These are phyloP conservation scores for Hydrochoerus hydrochaeris DNA, from an alignment of 2,113 vertebrate species.

Conservation along the genomic window DNA sequence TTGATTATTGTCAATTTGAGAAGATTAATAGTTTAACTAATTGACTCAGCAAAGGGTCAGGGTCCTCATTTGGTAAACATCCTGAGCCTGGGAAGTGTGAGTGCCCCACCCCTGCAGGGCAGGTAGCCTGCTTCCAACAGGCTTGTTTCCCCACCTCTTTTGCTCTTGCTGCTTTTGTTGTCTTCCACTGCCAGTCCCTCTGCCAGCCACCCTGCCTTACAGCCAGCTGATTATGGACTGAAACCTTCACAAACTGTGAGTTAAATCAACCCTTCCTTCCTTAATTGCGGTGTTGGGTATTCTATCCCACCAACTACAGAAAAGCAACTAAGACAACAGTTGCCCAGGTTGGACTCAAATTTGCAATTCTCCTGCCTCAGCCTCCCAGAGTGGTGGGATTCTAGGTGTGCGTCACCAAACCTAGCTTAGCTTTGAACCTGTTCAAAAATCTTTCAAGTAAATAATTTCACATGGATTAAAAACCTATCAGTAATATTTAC, in stretches of 20 bases:
- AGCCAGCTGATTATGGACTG: not conserved
- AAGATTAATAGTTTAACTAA: not conserved
- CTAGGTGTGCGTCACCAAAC: not conserved
- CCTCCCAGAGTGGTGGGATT: not conserved
- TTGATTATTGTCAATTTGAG: too few species aligned
- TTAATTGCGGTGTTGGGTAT: not conserved
- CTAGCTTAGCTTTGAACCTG: not conserved
- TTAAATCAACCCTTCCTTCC: not conserved
- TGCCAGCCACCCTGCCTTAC: not conserved
- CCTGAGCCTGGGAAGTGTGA: not conserved
- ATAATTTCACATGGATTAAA: not conserved
- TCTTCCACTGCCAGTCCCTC: not conserved
- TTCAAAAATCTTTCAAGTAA: conserved; percentile 11
- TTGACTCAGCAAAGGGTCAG: not conserved
- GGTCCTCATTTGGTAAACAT: not conserved
- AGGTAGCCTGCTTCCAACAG: not conserved
- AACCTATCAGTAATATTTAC: conserved; percentile 36
- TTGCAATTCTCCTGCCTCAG: not conserved
- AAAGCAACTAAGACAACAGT: not conserved
- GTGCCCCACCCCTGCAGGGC: not conserved
- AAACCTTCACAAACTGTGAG: not conserved
- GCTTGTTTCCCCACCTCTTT: not conserved
- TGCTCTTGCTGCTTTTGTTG: not conserved
- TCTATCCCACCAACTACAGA: not conserved
- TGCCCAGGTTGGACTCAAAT: not conserved